phyloP scores from a whole-genome alignment of 2,113 vertebrate genomes.

The Ictidomys tridecemlineatus region DNA sequence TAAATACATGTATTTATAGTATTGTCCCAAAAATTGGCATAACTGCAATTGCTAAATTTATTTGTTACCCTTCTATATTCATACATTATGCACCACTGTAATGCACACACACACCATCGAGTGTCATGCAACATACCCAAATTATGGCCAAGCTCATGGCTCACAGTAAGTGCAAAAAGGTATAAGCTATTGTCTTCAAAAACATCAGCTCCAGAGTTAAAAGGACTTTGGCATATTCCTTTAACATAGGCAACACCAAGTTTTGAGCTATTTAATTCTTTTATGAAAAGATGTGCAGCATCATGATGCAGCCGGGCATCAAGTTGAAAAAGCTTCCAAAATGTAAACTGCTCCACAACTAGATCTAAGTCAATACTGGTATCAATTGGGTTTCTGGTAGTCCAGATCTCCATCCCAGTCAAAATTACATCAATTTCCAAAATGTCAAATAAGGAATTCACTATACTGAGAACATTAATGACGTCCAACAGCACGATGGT shows the following conservation, averaged over 20 bases:
- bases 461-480: constrained; percentile 69
- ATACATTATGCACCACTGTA: constrained; percentile 65
- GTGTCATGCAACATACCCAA: constrained; percentile 78
- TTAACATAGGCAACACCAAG: constrained; percentile 73
- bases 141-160: constrained; percentile 82
- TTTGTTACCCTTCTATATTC: too few relatives aligned
- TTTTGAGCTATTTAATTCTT: neutral
- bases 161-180: neutral
- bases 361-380: neutral
- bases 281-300: constrained; percentile 74
- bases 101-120: constrained; percentile 54
- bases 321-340: neutral
- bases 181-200: neutral
- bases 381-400: constrained; percentile 59
- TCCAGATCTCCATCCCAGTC: constrained; percentile 84
- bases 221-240: constrained; percentile 13
- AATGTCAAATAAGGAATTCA: constrained; percentile 68
- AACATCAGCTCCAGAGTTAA: constrained; percentile 43
- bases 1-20: constrained; percentile 79
- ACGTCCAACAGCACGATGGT: constrained; percentile 58
- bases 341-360: too few relatives aligned
- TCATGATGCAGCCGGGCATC: constrained; percentile 57
- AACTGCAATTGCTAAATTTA: constrained; percentile 86
- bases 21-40: constrained; percentile 79
- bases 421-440: constrained; percentile 72